phyloP scores from a whole-genome alignment of 1,140 invertebrate species.

The Euura lappo region DNA sequence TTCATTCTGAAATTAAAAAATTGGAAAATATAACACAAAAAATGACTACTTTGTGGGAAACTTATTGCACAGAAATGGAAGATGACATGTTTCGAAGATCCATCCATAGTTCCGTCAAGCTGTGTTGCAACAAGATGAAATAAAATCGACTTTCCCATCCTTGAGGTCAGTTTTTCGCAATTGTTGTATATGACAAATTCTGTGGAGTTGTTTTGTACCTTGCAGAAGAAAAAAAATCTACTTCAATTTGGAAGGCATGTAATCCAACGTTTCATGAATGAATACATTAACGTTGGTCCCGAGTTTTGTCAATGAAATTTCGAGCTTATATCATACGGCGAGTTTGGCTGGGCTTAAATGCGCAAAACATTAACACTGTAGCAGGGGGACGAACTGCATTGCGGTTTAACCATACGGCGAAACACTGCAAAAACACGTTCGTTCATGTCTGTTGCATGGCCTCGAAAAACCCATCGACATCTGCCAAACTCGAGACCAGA shows the following conservation, averaged over 20 bases:
- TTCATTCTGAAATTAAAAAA: too few relatives aligned
- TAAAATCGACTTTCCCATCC: too few relatives aligned
- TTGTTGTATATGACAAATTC: background rate
- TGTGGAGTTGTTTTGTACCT: too few relatives aligned
- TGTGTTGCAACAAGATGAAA: too few relatives aligned
- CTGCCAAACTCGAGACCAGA: conserved; percentile 37
- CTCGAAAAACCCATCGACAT: conserved; percentile 42
- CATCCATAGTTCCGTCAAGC: too few relatives aligned
- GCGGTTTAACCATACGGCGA: background rate
- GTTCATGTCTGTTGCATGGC: conserved; percentile 30
- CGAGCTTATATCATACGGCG: background rate
- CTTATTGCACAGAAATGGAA: too few relatives aligned
- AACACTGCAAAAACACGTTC: conserved; percentile 5
- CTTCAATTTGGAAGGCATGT: background rate
- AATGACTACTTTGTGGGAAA: too few relatives aligned
- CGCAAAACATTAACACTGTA: background rate
- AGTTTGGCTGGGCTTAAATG: background rate
- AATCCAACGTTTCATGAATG: conserved; percentile 3
- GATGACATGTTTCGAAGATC: too few relatives aligned
- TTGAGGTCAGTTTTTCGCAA: background rate
- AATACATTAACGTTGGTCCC: background rate
- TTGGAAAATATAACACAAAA: too few relatives aligned
- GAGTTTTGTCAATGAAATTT: conserved; percentile 1
- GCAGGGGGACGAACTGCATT: background rate
- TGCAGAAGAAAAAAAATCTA: background rate